These are phyloP conservation scores for Tiliacea aurago DNA, from an alignment of 2,888 invertebrate genomes.

Conservation along the genomic window DNA sequence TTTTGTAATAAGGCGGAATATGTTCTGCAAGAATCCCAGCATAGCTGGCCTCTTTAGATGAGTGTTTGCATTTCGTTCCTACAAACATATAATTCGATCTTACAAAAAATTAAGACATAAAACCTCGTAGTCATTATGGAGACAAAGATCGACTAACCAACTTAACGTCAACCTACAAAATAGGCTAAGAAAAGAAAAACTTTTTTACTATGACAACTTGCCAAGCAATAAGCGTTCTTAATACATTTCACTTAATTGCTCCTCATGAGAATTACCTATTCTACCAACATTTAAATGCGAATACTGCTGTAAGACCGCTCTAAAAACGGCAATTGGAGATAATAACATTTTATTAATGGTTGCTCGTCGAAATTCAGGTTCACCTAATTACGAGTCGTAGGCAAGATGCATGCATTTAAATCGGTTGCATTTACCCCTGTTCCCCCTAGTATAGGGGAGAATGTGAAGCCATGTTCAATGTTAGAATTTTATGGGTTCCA, in stretches of 20 bases:
- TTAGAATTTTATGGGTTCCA: conserved; percentile 40
- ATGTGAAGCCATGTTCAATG: conserved; percentile 9
- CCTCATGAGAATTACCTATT: conserved; percentile 43
- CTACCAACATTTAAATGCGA: conserved; percentile 51
- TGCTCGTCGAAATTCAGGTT: conserved; percentile 37
- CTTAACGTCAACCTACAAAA: neutral
- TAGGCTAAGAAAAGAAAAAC: neutral
- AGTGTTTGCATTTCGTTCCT: neutral
- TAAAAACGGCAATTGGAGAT: conserved; percentile 46
- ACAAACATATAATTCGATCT: neutral
- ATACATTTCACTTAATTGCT: conserved; percentile 11
- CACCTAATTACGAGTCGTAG: conserved; percentile 67
- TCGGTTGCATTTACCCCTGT: conserved; percentile 75
- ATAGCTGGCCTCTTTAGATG: neutral
- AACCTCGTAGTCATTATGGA: neutral
- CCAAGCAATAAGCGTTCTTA: neutral
- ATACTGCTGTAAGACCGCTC: conserved; percentile 23
- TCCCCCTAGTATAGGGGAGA: conserved; percentile 34
- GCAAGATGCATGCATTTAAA: conserved; percentile 80
- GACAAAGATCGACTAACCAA: neutral
- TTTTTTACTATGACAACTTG: neutral
- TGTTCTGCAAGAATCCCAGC: too few relatives aligned
- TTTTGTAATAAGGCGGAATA: too few relatives aligned
- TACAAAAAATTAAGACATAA: neutral
- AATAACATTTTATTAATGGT: conserved; percentile 57